Base-by-base conservation (phyloP, 92 coral and sea anemone species). In the Epizoanthus scotinus region DNA sequence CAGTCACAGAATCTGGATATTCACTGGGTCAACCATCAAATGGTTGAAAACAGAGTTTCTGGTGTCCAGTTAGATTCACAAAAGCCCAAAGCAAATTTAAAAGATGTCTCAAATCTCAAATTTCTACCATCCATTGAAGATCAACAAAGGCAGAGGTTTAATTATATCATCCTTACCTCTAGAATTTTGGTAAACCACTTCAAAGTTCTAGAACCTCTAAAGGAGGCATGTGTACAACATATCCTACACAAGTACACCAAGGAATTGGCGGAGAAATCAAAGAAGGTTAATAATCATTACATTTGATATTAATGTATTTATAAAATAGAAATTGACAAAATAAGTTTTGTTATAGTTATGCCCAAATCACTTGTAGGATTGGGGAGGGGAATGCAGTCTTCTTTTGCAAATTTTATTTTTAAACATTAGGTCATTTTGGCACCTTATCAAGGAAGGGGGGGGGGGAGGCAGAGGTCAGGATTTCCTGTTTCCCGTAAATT, bases 21-120 rank as follows among this genome's bases (percentile, higher is more conserved):
- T 61, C 90, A 88, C 71, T 91, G 94, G 94, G 92, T 91, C 25
- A 91, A 88, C 55, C 94, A 91, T 57, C 74, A 82, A 15, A 82
- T 82, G 83, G 84, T 85, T 19, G 84, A 82, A 70, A 91, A 91
- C 67, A 85, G 94, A 79, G 91, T 85, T 28, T 82, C 90, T 14
- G 92, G 92, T 7, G 58, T 66, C 25, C 72, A 52, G 29, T 42
- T 84, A 25, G 77, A 87, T 72, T 71, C 86, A 2, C 17, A 74
- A 34, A 56, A 14, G 20, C 86, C 91, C 55, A 83, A 50, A 84
- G n/a, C 58, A 63, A 67, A 87, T 72, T 57, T 90, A 49, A 25
- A 44, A 6, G 87, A 60, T 87, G 84, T 89, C 7, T 50, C 66
- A 25, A 89, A 89, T 62, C 10, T 82, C 34, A 87, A 40, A 47